Percentiles rank a stretch among this genome's conserved stretches.
phyloP scores from a whole-genome alignment of 2,888 invertebrate species.

The Papilio demoleus region DNA sequence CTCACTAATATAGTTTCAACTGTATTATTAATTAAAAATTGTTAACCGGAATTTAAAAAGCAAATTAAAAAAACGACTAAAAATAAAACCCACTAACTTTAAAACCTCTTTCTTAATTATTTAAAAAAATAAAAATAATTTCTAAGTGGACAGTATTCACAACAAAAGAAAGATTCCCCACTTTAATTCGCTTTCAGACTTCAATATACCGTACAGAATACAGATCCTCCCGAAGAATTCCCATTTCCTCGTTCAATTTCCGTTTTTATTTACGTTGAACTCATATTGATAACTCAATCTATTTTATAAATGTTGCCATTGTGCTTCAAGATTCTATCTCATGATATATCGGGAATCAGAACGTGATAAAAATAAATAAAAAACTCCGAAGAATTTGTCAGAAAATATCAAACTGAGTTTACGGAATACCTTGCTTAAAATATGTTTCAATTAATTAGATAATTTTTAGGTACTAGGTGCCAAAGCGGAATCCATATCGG shows the following conservation, averaged over 20 bases:
- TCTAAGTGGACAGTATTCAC: not conserved
- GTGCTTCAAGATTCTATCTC: not conserved
- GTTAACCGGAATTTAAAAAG: no score
- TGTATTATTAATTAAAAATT: no score
- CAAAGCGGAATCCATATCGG: no score
- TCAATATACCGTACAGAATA: conserved; percentile 31
- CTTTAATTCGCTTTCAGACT: conserved; percentile 33
- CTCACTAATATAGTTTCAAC: no score
- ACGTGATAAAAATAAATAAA: not conserved
- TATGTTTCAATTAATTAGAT: no score
- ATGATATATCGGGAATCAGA: conserved; percentile 9
- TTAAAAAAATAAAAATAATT: not conserved
- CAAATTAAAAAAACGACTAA: no score
- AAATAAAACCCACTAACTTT: no score
- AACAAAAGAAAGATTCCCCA: not conserved
- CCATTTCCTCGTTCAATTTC: conserved; percentile 36
- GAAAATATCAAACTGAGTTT: not conserved
- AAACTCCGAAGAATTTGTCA: not conserved
- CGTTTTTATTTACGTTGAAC: conserved; percentile 30
- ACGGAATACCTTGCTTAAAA: not conserved
- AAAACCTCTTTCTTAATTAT: no score
- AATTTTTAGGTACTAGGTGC: no score
- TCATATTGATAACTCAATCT: conserved; percentile 33
- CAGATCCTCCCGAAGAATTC: conserved; percentile 29
- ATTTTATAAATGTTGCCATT: conserved; percentile 25